These are phyloP conservation scores for Limnodromus scolopaceus DNA, from an alignment of 2,797 vertebrate species.

Conservation along the genomic window DNA sequence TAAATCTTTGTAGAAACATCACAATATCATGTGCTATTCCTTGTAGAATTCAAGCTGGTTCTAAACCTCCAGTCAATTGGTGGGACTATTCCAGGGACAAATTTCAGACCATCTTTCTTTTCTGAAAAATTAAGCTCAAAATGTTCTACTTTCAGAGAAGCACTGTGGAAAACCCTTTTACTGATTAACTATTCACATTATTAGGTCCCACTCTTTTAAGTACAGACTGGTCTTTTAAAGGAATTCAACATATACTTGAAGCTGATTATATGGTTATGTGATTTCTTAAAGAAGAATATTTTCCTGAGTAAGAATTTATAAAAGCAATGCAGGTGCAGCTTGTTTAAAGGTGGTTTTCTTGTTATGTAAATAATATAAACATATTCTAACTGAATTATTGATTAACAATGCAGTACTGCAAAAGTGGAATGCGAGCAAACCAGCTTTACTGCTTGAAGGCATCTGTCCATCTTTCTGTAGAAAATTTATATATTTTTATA, in stretches of 20 bases:
- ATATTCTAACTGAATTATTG: neutral
- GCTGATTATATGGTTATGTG: neutral
- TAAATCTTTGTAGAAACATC: neutral
- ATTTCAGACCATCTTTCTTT: neutral
- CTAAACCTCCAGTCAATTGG: neutral
- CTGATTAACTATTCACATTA: neutral
- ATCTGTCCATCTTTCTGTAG: neutral
- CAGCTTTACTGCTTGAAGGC: neutral
- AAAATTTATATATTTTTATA: neutral
- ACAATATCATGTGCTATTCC: neutral
- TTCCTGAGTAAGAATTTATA: neutral
- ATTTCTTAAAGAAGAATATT: neutral
- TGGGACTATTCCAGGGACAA: neutral
- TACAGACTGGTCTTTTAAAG: neutral
- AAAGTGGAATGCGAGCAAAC: neutral
- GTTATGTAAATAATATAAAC: neutral
- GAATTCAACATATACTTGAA: neutral
- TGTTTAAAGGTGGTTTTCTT: neutral
- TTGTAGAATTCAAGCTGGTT: neutral
- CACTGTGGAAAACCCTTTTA: neutral
- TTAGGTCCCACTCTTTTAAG: neutral
- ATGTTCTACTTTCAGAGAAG: neutral
- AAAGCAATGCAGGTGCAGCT: neutral
- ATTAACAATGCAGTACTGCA: neutral
- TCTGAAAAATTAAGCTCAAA: neutral